phyloP scores from a whole-genome alignment of 2,113 vertebrate genomes.

The Arvicanthis niloticus region DNA sequence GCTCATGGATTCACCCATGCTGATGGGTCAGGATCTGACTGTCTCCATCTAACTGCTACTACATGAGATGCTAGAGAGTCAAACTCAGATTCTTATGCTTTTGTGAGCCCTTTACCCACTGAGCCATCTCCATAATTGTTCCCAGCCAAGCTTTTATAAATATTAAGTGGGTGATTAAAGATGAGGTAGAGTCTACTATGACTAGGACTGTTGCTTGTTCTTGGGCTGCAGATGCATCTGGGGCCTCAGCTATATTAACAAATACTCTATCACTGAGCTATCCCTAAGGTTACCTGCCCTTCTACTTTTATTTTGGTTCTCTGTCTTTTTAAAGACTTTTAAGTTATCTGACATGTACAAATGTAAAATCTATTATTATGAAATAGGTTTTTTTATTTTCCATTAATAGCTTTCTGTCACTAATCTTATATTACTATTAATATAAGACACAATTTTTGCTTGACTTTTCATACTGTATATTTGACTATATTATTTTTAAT shows the following conservation, averaged over 20 bases:
- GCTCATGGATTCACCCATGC: not conserved
- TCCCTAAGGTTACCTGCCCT: not conserved
- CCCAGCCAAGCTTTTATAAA: not conserved
- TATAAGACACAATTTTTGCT: not conserved
- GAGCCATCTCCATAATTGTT: not conserved
- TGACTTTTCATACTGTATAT: not conserved
- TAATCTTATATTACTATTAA: not conserved
- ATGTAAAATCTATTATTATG: not conserved
- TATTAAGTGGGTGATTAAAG: not conserved
- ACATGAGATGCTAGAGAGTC: not conserved
- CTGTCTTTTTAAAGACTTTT: not conserved
- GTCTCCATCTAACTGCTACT: not conserved
- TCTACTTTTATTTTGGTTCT: not conserved
- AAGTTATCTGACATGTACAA: not conserved
- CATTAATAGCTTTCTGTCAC: not conserved
- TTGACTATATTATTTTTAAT: not conserved
- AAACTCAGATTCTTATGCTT: not conserved
- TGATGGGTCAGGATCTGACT: not conserved
- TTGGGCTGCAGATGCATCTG: not conserved
- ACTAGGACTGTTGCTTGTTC: not conserved
- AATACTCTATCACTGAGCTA: not conserved
- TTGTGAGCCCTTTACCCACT: not conserved
- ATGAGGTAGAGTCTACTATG: not conserved
- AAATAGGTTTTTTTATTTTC: not conserved
- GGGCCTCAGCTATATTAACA: not conserved